phyloP scores from a whole-genome alignment of 2,113 vertebrate species.

The Rhea americana region DNA sequence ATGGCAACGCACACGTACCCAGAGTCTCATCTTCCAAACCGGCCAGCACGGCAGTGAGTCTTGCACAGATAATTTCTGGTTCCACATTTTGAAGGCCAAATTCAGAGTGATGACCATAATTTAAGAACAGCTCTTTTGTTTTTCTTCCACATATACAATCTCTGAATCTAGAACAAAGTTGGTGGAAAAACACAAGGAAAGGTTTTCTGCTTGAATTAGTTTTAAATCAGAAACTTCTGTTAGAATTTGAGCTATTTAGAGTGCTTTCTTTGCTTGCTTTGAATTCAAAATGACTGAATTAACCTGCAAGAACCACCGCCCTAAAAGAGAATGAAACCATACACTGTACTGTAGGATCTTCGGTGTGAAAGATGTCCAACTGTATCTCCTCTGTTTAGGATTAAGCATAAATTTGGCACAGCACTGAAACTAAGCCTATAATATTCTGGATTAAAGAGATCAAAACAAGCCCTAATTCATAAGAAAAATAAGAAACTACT shows the following conservation, averaged over 20 bases:
- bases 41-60: background rate
- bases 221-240: background rate
- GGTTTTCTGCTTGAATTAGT: background rate
- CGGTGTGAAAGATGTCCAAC: background rate
- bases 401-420: background rate
- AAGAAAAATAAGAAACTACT: background rate
- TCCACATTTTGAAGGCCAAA: background rate
- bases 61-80: too few relatives aligned
- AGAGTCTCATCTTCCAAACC: rapidly evolving
- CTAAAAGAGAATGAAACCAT: background rate
- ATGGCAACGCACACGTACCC: rapidly evolving
- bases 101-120: rapidly evolving
- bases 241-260: background rate
- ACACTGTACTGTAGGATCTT: background rate
- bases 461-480: background rate
- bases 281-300: background rate
- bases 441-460: background rate
- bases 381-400: background rate
- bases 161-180: background rate
- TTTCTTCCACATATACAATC: background rate
- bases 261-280: background rate
- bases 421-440: background rate
- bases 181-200: background rate
- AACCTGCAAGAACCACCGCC: rapidly evolving
- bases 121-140: rapidly evolving